Conservation (phyloP, 2,797 vertebrate genomes). For the Thalassophryne amazonica region DNA sequence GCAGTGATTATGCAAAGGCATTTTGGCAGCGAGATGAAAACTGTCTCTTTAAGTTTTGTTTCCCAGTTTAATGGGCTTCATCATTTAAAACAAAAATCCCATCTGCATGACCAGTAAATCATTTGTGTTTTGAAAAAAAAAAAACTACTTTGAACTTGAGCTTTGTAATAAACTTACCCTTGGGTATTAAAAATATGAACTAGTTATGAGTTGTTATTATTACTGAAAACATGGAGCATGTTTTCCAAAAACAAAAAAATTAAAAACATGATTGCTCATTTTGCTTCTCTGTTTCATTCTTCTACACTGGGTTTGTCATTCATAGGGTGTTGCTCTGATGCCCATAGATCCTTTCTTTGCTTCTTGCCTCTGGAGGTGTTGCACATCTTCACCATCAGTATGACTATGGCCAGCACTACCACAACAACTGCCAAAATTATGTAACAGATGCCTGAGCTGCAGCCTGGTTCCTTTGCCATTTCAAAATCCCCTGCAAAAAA, state of each 20-base stretch:
- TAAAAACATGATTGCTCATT: not conserved
- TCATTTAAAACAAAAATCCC: slow-evolving; percentile 12
- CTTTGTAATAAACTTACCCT: slow-evolving; percentile 4
- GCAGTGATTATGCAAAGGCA: slow-evolving; percentile 14
- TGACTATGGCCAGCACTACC: slow-evolving; percentile 31
- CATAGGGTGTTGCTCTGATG: slow-evolving; percentile 34
- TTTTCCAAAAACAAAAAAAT: too few species aligned
- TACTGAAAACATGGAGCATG: too few species aligned
- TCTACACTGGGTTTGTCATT: slow-evolving; percentile 4
- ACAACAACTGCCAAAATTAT: slow-evolving; percentile 6
- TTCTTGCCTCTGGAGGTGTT: slow-evolving; percentile 23
- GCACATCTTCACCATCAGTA: slow-evolving; percentile 35
- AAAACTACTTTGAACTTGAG: too few species aligned
- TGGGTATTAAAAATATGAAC: too few species aligned
- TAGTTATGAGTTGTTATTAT: too few species aligned
- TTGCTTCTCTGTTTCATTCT: slow-evolving; percentile 10
- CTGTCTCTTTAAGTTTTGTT: slow-evolving; percentile 22
- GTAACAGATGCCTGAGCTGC: not conserved
- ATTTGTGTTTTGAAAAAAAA: not conserved
- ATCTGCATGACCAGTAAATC: slow-evolving; percentile 5
- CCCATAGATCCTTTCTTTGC: slow-evolving; percentile 31
- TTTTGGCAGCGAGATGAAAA: slow-evolving; percentile 27
- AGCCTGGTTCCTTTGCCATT: rapidly evolving
- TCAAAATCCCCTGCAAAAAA: slow-evolving; percentile 11
- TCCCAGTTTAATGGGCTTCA: slow-evolving; percentile 18